Percentiles rank a stretch among this genome's conserved stretches.
phyloP scores from a whole-genome alignment of 2,888 invertebrate genomes.

The Creontiades dilutus region DNA sequence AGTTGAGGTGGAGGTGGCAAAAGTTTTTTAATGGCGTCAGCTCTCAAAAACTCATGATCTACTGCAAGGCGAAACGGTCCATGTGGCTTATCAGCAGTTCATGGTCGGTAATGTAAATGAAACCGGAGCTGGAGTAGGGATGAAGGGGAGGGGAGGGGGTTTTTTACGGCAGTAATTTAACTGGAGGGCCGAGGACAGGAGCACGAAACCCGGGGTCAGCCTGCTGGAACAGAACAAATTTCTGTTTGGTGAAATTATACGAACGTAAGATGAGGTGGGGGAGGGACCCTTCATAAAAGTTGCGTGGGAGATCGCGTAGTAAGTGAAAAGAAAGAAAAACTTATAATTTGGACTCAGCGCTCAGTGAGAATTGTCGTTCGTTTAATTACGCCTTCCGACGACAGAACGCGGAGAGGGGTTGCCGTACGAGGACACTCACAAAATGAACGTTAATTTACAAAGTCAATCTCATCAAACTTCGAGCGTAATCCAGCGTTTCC shows the following conservation, averaged over 20 bases:
- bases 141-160: not conserved
- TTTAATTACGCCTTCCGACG: not conserved
- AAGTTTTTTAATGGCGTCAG: constrained; percentile 68
- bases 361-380: not conserved
- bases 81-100: constrained; percentile 69
- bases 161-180: constrained; percentile 67
- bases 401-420: too few species aligned
- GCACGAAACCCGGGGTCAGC: constrained; percentile 55
- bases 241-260: constrained; percentile 55
- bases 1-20: not conserved
- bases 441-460: too few species aligned
- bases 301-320: constrained; percentile 1
- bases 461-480: too few species aligned
- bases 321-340: constrained; percentile 22
- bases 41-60: constrained; percentile 65
- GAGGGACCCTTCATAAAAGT: constrained; percentile 1
- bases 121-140: constrained; percentile 32
- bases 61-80: constrained; percentile 49
- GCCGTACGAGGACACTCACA: too few species aligned
- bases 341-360: not conserved
- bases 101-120: constrained; percentile 67
- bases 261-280: not conserved
- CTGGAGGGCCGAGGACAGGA: constrained; percentile 40
- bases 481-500: too few species aligned
- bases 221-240: constrained; percentile 37